phyloP scores from a whole-genome alignment of 37 sponge, comb jelly and placozoan species.

The Cliona cf. orientalis region DNA sequence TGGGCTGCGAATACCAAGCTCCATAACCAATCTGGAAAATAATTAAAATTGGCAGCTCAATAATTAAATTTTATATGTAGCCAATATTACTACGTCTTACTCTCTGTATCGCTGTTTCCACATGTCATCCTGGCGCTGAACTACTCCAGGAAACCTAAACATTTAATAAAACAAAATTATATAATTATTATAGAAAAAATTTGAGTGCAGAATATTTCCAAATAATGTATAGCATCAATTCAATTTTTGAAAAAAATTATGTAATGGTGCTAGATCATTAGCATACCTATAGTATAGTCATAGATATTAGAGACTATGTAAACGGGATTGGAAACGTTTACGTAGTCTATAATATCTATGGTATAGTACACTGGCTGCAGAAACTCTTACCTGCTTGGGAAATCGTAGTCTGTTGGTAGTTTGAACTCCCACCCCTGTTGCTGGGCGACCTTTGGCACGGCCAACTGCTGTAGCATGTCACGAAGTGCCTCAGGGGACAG shows the following conservation, averaged over 20 bases:
- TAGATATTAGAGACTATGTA: no score
- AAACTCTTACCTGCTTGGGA: slow-evolving; percentile 49
- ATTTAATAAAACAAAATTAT: no score
- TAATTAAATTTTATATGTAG: not conserved
- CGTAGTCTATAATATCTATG: no score
- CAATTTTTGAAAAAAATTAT: no score
- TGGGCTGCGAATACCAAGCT: slow-evolving; percentile 6
- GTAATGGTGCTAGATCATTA: no score
- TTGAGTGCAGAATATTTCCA: not conserved
- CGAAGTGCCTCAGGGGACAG: slow-evolving; percentile 54
- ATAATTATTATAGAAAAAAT: not conserved
- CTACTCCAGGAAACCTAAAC: no score
- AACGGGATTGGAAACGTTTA: no score
- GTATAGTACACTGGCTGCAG: no score
- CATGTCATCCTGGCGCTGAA: not conserved
- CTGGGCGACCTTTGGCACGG: slow-evolving; percentile 17
- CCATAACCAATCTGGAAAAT: slow-evolving; percentile 1
- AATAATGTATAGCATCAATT: no score
- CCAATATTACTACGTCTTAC: not conserved
- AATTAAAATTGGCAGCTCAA: not conserved
- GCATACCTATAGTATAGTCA: no score
- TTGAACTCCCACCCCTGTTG: slow-evolving; percentile 68
- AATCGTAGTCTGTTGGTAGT: slow-evolving; percentile 43
- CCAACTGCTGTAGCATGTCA: slow-evolving; percentile 48
- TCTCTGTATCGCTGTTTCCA: not conserved